Evolutionary conservation across 2,113 vertebrate genomes (phyloP), one percentile per base, ranked within the genome.

Genomic region (Xiphorhynchus elegans): DNA sequence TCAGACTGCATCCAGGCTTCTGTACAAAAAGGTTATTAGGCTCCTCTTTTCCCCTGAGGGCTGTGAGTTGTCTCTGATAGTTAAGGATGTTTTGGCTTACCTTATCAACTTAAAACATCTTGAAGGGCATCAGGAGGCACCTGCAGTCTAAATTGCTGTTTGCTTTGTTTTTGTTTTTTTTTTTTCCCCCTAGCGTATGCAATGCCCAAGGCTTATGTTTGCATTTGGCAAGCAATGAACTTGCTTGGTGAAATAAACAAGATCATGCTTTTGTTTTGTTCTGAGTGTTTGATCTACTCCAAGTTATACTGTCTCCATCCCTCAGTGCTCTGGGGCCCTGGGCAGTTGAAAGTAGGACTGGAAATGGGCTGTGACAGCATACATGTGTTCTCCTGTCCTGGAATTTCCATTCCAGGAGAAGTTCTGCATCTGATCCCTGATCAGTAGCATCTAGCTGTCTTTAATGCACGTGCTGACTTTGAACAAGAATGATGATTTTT

Each of bases 241-340:
- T 33, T 59, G 35, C 40, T 69, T 89, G 14, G 24, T 68, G 40
- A 72, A 95, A 91, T 90, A 95, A 95, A 87, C 73, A 90, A 82
- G 52, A 75, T 78, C 28, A 26, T 82, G 77, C n/a, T 31, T 91
- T 96, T 85, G 62, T 95, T 95, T 79, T 33, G 12, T 79, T 47
- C 75, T 40, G 59, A 62, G 19, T 10, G 74, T 79, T 93, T 96
- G 58, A 74, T 89, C 40, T 82, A 15, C 19, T 79, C 24, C 10
- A 69, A 15, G 9, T 74, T 70, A 29, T 24, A 7, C 24, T 52
- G 8, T 47, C 42, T 81, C 20, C 13, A 49, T 63, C 28, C 13
- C 7, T 29, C n/a, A 13, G 44, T 73, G 29, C 28, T 91, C 66
- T 79, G n/a, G 17, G 49, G 37, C 52, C 3, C 2, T 60, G 53